Evolutionary conservation across 2,888 invertebrate genomes (phyloP), one percentile per base, ranked within the genome.

Genomic region (Papilio elwesi): DNA sequence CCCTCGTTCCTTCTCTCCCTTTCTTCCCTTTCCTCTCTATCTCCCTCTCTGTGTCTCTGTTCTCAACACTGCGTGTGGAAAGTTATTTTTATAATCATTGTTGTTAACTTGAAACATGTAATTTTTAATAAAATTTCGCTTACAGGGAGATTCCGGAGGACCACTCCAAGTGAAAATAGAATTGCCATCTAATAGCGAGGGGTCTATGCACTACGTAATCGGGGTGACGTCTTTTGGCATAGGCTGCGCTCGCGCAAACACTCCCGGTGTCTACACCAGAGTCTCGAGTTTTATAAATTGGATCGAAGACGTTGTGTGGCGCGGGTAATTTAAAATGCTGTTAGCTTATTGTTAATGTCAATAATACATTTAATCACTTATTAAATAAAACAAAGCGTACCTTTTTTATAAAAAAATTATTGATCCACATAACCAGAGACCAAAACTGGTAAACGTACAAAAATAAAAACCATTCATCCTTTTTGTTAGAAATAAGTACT

Each of bases 101-200:
- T 59, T 36, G n/a, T 59, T 59, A 59, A 26, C 11, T 15, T 63
- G 8, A 11, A 16, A 53, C 26, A 26, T 26, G 16, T 11, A n/a
- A 26, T 26, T 26, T 26, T 26, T 26, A 26, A 26, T 59, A 26
- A 26, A 26, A 26, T 62, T 11, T 12, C 10, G 11, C 8, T 67
- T 62, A 11, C 52, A 83, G 84, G 83, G 82, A 36, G 83, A 83
- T 76, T 81, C 80, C 75, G 86, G 97, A 13, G 96, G 96, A 3
- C 97, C 97, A 0, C 87, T 97, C 6, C 91, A 94, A 78, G 84
- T 95, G 16, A 80, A 81, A 49, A 84, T 86, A 12, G 76, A 78
- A 0, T 74, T 87, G 0, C 79, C 80, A 11, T 69, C 78, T 5
- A 74, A 76, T 0, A 70, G 72, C 0, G 71, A 82, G 49, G 84